These are phyloP conservation scores for Archegozetes longisetosus DNA, from an alignment of 1,140 invertebrate species.

Conservation along the genomic window DNA sequence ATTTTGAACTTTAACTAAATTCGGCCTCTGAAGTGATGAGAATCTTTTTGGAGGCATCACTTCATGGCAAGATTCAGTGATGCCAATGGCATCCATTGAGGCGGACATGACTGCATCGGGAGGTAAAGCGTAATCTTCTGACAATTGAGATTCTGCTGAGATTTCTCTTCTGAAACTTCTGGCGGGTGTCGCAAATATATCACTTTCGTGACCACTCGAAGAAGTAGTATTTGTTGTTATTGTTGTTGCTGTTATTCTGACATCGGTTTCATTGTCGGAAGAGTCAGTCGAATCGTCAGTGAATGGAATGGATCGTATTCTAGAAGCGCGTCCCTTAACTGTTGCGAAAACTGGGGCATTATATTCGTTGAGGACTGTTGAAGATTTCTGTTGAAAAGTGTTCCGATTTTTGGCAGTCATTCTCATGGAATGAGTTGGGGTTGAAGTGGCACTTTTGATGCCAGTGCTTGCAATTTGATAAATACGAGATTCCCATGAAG, in stretches of 20 bases:
- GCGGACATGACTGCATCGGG: slow-evolving; percentile 55
- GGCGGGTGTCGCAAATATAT: slow-evolving; percentile 24
- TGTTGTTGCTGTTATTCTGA: slow-evolving; percentile 21
- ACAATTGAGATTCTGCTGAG: slow-evolving; percentile 78
- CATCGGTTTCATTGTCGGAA: slow-evolving; percentile 69
- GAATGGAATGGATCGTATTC: slow-evolving; percentile 87
- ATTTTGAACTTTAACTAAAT: neutral
- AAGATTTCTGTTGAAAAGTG: neutral
- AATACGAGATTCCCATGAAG: slow-evolving; percentile 62
- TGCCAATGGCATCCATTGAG: slow-evolving; percentile 42
- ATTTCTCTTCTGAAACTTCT: slow-evolving; percentile 29
- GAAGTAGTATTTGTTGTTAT: slow-evolving; percentile 28
- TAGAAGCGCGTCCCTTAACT: slow-evolving; percentile 86
- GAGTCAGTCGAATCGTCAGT: slow-evolving; percentile 77
- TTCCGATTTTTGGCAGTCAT: neutral
- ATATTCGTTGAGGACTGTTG: slow-evolving; percentile 29
- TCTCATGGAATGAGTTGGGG: neutral
- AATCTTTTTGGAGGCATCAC: slow-evolving; percentile 11
- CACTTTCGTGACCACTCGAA: slow-evolving; percentile 23
- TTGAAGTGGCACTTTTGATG: slow-evolving; percentile 17
- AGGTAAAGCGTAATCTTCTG: slow-evolving; percentile 87
- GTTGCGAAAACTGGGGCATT: slow-evolving; percentile 82
- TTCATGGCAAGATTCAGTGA: slow-evolving; percentile 24
- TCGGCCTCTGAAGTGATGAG: neutral
- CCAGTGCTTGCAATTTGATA: slow-evolving; percentile 38